phyloP scores from a whole-genome alignment of 2,113 vertebrate genomes.

The Sinosuthora webbiana region DNA sequence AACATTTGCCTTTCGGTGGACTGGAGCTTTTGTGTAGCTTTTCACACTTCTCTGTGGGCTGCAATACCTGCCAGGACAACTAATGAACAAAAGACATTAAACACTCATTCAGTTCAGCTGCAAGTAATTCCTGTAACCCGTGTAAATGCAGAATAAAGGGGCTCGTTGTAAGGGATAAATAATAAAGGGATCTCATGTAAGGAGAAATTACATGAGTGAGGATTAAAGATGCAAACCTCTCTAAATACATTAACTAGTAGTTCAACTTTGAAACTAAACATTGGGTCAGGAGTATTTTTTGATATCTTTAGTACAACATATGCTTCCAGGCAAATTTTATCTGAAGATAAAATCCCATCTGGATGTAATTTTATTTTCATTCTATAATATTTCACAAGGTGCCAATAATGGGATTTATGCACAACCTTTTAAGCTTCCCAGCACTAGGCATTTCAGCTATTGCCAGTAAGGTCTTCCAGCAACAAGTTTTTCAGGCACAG shows the following conservation, averaged over 20 bases:
- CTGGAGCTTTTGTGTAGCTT: not conserved
- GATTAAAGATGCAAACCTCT: not conserved
- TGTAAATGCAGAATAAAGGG: not conserved
- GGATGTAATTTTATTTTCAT: not conserved
- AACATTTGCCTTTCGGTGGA: not conserved
- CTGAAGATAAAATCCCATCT: not conserved
- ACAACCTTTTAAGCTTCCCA: not conserved
- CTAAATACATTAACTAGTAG: not conserved
- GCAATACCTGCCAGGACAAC: not conserved
- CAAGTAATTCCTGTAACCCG: not conserved
- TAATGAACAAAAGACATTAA: not conserved
- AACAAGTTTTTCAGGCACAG: not conserved
- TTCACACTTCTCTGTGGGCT: not conserved
- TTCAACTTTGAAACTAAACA: not conserved
- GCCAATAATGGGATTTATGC: not conserved
- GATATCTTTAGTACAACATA: not conserved
- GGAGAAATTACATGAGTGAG: not conserved
- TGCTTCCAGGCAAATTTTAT: not conserved
- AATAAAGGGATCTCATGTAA: accelerated
- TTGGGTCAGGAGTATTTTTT: not conserved
- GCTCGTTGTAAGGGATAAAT: too few species aligned
- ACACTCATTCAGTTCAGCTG: not conserved
- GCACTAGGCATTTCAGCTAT: not conserved
- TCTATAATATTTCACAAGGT: not conserved
- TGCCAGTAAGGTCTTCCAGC: not conserved